Conservation (phyloP, 1,140 invertebrate genomes). For the Oedothorax gibbosus region DNA sequence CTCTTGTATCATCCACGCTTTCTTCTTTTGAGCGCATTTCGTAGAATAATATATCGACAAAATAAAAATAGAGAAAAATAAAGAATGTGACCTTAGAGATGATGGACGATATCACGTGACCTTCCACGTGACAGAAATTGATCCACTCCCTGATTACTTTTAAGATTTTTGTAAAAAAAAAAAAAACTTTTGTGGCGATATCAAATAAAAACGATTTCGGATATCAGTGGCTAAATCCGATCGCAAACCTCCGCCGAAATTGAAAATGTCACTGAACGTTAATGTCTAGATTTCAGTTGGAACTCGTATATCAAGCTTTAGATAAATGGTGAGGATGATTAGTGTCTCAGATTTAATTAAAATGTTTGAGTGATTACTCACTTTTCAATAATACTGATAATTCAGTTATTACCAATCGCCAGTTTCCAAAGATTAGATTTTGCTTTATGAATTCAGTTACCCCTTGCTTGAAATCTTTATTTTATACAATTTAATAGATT, state of each 20-base stretch:
- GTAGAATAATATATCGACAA: slow-evolving; percentile 5
- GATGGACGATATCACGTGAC: slow-evolving; percentile 19
- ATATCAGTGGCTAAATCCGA: neutral
- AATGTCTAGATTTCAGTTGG: no score
- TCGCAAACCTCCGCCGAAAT: neutral
- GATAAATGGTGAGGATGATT: no score
- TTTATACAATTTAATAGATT: no score
- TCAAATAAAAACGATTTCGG: neutral
- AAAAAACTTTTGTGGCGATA: no score
- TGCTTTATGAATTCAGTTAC: no score
- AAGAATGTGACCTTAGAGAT: neutral
- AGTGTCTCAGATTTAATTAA: no score
- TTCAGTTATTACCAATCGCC: no score
- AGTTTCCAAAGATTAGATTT: no score
- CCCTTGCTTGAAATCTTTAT: no score
- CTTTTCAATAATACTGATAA: no score
- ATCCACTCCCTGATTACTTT: neutral
- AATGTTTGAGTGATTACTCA: no score
- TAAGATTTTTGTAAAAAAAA: neutral
- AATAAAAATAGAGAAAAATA: neutral
- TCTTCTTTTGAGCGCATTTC: neutral
- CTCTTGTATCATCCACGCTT: neutral
- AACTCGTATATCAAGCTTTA: no score
- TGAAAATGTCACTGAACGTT: neutral
- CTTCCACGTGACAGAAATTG: neutral